Evolutionary conservation across 2,113 vertebrate species (phyloP).

Genomic region (Anguilla rostrata): DNA sequence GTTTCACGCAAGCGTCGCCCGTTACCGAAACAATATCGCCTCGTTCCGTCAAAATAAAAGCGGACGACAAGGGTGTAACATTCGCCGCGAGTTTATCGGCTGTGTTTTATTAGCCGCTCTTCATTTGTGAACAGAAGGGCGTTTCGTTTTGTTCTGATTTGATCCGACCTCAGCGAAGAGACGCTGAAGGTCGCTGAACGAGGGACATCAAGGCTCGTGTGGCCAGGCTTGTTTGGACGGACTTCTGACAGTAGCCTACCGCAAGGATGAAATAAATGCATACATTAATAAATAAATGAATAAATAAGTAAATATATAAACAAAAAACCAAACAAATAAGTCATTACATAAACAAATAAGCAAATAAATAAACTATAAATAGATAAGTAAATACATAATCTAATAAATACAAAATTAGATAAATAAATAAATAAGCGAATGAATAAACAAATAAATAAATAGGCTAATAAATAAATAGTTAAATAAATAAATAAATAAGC

Average conservation of each 20-base stretch:
- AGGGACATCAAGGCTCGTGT: not conserved
- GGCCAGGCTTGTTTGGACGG: not conserved
- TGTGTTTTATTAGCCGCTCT: slow-evolving; percentile 54
- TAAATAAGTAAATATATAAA: no score
- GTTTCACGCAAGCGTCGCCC: not conserved
- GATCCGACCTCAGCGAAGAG: not conserved
- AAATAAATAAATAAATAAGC: not conserved
- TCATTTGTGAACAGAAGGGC: slow-evolving; percentile 46
- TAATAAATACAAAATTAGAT: no score
- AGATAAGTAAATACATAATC: no score
- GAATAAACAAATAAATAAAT: no score
- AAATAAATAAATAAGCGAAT: no score
- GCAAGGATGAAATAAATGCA: not conserved
- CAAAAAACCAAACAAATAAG: not conserved
- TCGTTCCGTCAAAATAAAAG: slow-evolving; percentile 5
- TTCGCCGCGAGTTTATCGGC: slow-evolving; percentile 49
- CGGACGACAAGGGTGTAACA: slow-evolving; percentile 26
- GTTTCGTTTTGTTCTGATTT: not conserved
- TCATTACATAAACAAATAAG: not conserved
- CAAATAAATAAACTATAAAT: not conserved
- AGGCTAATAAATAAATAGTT: not conserved
- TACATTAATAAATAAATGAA: not conserved
- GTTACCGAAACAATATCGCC: not conserved
- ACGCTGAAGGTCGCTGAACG: not conserved
- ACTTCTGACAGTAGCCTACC: not conserved